Evolutionary conservation across 2,797 vertebrate genomes (phyloP).

Genomic region (Alosa sapidissima): DNA sequence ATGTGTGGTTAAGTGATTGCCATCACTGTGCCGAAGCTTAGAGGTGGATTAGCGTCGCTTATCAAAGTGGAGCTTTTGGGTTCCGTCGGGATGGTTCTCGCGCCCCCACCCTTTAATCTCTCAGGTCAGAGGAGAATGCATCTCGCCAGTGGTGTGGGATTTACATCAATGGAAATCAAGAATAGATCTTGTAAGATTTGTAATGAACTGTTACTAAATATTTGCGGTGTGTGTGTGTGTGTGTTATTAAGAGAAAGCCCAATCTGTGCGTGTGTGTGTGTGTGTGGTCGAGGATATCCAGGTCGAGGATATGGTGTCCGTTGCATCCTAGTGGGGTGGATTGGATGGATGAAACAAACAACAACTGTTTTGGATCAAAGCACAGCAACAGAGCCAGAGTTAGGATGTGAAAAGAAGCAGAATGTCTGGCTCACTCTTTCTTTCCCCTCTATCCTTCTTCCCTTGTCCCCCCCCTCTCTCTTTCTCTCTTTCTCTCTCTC

Average conservation of each 20-base stretch:
- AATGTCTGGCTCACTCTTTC: no score
- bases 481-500: background rate
- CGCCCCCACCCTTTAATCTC: background rate
- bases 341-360: no score
- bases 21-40: background rate
- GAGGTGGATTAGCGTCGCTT: constrained; percentile 1
- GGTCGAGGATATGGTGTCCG: no score
- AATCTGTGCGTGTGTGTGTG: no score
- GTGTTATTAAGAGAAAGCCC: no score
- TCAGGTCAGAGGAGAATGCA: background rate
- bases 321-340: no score
- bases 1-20: background rate
- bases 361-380: no score
- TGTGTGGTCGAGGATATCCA: no score
- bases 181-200: background rate
- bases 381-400: no score
- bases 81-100: background rate
- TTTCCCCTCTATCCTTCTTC: background rate
- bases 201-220: background rate
- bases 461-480: background rate
- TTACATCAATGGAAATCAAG: background rate
- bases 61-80: background rate
- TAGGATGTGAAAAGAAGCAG: no score
- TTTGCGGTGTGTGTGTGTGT: background rate
- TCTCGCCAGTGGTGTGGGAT: background rate